Evolutionary conservation across 2,888 invertebrate species (phyloP).

Genomic region (Nesidiocoris tenuis): DNA sequence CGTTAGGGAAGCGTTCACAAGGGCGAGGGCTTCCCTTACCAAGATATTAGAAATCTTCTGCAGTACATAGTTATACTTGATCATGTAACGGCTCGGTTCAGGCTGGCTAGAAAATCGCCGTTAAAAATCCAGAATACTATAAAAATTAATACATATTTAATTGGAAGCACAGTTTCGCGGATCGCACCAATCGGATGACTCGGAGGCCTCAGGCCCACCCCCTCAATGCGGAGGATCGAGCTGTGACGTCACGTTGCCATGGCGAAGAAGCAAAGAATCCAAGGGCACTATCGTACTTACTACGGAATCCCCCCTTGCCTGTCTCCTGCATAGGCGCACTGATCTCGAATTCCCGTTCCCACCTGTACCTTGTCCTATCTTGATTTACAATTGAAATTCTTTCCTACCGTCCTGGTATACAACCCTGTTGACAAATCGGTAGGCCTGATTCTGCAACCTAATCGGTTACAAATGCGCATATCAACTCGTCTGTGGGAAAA

Average conservation of each 20-base stretch:
- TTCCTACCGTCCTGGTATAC: not conserved
- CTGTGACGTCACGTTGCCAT: slow-evolving; percentile 40
- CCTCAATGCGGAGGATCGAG: slow-evolving; percentile 36
- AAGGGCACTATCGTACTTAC: slow-evolving; percentile 40
- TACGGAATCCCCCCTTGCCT: slow-evolving; percentile 4
- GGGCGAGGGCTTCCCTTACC: too few species aligned
- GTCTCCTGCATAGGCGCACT: not conserved
- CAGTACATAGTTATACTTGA: too few species aligned
- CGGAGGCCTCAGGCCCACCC: not conserved
- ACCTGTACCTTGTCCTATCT: slow-evolving; percentile 1
- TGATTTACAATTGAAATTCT: slow-evolving; percentile 8
- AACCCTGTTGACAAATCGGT: not conserved
- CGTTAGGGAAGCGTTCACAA: too few species aligned
- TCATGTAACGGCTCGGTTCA: too few species aligned
- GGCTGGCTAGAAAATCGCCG: too few species aligned
- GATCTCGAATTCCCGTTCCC: not conserved
- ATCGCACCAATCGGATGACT: not conserved
- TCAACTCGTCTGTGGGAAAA: too few species aligned
- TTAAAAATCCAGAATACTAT: too few species aligned
- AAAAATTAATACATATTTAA: too few species aligned
- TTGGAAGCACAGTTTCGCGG: not conserved
- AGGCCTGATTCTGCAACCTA: not conserved
- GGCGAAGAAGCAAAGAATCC: slow-evolving; percentile 12
- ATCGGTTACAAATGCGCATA: not conserved
- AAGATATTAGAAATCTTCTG: too few species aligned